A percentile compares a stretch with the other conserved stretches of the same genome.
phyloP scores from a whole-genome alignment of 2,113 vertebrate species.

The Rhadina sibilatrix region DNA sequence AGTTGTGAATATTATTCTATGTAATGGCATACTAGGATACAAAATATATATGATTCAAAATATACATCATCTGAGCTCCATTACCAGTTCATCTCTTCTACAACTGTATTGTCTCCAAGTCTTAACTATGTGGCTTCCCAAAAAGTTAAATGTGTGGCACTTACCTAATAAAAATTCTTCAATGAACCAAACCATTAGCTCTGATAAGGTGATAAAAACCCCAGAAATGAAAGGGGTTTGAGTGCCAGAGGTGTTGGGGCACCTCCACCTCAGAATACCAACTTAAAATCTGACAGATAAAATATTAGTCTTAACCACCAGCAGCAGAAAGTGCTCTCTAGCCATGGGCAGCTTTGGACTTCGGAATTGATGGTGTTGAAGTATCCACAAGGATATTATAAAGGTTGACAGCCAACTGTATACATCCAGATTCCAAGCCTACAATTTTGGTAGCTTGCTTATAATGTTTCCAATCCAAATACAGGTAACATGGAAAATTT shows the following conservation, averaged over 20 bases:
- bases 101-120: not conserved
- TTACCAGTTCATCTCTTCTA: not conserved
- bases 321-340: not conserved
- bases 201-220: not conserved
- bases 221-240: not conserved
- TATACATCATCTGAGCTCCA: not conserved
- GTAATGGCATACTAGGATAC: not conserved
- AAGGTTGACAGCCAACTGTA: not conserved
- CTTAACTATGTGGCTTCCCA: not conserved
- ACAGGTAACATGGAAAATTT: not conserved
- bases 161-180: not conserved
- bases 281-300: not conserved
- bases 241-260: not conserved
- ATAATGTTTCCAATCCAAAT: not conserved
- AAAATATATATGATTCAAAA: not conserved
- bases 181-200: not conserved
- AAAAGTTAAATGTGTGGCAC: not conserved
- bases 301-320: not conserved
- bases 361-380: not conserved
- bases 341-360: not conserved
- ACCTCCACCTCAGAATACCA: not conserved
- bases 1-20: not conserved
- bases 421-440: not conserved
- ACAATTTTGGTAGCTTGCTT: not conserved
- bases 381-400: not conserved